Evolutionary conservation across 2,888 invertebrate species (phyloP).

Genomic region (Chloroclysta siterata): DNA sequence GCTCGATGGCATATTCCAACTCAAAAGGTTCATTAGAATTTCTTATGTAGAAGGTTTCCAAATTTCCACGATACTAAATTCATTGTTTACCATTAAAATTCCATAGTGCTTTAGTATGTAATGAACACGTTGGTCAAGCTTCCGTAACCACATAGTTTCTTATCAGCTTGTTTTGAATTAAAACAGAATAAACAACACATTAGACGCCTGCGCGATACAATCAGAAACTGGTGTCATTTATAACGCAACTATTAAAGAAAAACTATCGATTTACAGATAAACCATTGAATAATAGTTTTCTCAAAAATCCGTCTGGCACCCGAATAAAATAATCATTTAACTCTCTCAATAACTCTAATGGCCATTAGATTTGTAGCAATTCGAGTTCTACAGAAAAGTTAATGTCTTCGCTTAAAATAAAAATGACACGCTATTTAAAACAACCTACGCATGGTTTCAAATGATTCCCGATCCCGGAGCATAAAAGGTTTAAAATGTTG

Average conservation of each 20-base stretch:
- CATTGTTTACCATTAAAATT: conserved; percentile 15
- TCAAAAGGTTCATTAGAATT: too few species aligned
- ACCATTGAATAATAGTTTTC: conserved; percentile 16
- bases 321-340: conserved; percentile 52
- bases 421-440: conserved; percentile 71
- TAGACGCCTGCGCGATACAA: conserved; percentile 21
- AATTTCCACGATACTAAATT: not conserved
- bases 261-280: conserved; percentile 33
- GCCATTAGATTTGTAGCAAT: conserved; percentile 59
- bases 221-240: conserved; percentile 29
- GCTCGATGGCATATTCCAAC: too few species aligned
- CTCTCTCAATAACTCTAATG: conserved; percentile 50
- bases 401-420: conserved; percentile 58
- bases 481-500: conserved; percentile 52
- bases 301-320: conserved; percentile 19
- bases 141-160: conserved; percentile 7
- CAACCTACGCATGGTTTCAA: conserved; percentile 64
- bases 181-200: conserved; percentile 29
- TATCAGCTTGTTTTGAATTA: conserved; percentile 14
- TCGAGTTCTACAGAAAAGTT: conserved; percentile 51
- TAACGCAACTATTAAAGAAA: conserved; percentile 29
- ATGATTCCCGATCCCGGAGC: conserved; percentile 40
- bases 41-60: not conserved
- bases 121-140: conserved; percentile 13
- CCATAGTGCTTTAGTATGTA: not conserved